phyloP scores from a whole-genome alignment of 2,113 vertebrate species.

The Etheostoma cragini region DNA sequence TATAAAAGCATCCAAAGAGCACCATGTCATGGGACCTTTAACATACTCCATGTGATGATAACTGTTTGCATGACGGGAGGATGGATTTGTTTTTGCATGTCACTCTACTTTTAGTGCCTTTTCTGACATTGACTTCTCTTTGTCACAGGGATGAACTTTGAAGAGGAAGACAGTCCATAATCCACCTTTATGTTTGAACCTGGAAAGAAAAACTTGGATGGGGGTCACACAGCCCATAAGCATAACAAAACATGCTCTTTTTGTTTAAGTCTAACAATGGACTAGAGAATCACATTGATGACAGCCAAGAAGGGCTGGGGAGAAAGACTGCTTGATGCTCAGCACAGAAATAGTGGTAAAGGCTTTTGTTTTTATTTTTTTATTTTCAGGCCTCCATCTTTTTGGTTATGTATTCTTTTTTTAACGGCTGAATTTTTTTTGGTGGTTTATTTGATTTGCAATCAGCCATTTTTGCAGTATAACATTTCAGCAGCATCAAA shows the following conservation, averaged over 20 bases:
- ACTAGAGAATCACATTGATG: conserved; percentile 56
- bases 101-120: not conserved
- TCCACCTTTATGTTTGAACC: conserved; percentile 73
- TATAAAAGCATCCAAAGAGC: too few species aligned
- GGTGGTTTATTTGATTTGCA: conserved; percentile 70
- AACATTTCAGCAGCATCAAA: conserved; percentile 71
- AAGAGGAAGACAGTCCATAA: conserved; percentile 79
- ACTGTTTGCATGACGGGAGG: conserved; percentile 45
- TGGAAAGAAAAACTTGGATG: conserved; percentile 80
- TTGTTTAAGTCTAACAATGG: conserved; percentile 67
- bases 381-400: conserved; percentile 68
- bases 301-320: conserved; percentile 40
- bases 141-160: conserved; percentile 96
- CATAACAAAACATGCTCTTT: conserved; percentile 89
- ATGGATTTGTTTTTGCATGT: not conserved
- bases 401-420: conserved; percentile 69
- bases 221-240: conserved; percentile 80
- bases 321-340: conserved; percentile 71
- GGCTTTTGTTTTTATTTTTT: conserved; percentile 49
- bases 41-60: conserved; percentile 36
- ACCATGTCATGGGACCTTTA: too few species aligned
- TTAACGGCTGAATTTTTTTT: conserved; percentile 59
- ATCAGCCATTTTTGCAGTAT: conserved; percentile 57
- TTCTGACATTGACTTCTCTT: conserved; percentile 62
- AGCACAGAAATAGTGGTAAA: conserved; percentile 73